Base-by-base conservation (phyloP, 2,113 vertebrate species). In the Picathartes gymnocephalus region DNA sequence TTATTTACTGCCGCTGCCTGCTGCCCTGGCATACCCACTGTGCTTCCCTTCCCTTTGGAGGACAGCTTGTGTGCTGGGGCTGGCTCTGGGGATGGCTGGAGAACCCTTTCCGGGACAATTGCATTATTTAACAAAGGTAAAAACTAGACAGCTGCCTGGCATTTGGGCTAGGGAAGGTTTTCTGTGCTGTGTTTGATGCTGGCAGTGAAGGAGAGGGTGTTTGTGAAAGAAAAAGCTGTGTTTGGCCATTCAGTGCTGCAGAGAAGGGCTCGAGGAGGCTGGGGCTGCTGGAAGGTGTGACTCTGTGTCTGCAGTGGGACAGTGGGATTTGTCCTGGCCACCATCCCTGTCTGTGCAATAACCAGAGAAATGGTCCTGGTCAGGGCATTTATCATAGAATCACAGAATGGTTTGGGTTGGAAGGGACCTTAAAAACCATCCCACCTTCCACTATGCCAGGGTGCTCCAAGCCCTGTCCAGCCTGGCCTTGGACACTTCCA, bases 11-110 rank as follows among this genome's bases (percentile, higher is more conserved):
- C 33, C 2, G 23, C 90, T 65, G 83, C 92, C 54, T 91, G 96
- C 96, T 94, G 95, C 94, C 96, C 86, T 65, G 18, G 92, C 82
- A 69, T 88, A 80, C 96, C 88, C 72, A 60, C 96, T 94, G 95
- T 77, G 95, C 96, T 69, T 77, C 62, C 12, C 79, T 80, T 56
- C 74, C 72, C 96, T 79, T 71, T 88, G 91, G 93, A 73, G 87
- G 72, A 48, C 88, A 90, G 71, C 89, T 90, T 62, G 53, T 81
- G 6, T 40, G 66, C 78, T 35, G 30, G 51, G 4, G 68, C 69
- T 70, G 58, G 50, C 91, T 58, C 28, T 44, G 51, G 62, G 56
- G 37, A 13, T 45, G 16, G 90, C 79, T 86, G 68, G 17, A 19
- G 69, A 91, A 77, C 82, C 14, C 0, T 87, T 93, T 93, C 94